Conservation (phyloP, 2,888 invertebrate genomes). For the Phaonia tiefii region DNA sequence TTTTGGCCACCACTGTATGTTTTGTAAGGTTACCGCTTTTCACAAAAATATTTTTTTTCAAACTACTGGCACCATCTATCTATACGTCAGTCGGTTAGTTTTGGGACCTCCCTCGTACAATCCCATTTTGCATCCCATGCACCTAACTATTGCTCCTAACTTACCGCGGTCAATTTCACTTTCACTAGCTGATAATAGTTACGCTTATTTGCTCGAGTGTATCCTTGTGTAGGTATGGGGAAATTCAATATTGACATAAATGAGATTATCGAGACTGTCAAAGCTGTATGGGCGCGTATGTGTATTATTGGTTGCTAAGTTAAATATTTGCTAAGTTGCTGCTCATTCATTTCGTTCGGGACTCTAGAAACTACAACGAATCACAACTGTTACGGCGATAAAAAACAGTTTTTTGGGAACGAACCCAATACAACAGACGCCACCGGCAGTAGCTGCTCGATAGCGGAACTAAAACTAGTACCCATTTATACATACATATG, state of each 20-base stretch:
- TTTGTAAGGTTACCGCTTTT: too few relatives aligned
- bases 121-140: too few relatives aligned
- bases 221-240: neutral
- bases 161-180: too few relatives aligned
- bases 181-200: neutral
- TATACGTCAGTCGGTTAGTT: too few relatives aligned
- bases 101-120: too few relatives aligned
- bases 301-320: conserved; percentile 25
- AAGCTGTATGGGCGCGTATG: neutral
- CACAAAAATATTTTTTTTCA: too few relatives aligned
- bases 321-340: conserved; percentile 45
- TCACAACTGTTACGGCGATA: conserved; percentile 27
- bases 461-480: too few relatives aligned
- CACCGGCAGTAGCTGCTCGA: neutral
- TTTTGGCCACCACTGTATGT: too few relatives aligned
- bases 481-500: too few relatives aligned
- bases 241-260: conserved; percentile 47
- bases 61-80: too few relatives aligned
- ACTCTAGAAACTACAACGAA: conserved; percentile 38
- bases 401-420: conserved; percentile 14
- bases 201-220: conserved; percentile 36
- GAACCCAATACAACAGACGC: conserved; percentile 1
- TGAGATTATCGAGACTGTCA: conserved; percentile 37
- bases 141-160: too few relatives aligned
- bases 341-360: conserved; percentile 39